Percentiles rank a stretch among this genome's conserved stretches.
Evolutionary conservation across 2,888 invertebrate species (phyloP).

Genomic region (Drosophila nigritarsus): DNA sequence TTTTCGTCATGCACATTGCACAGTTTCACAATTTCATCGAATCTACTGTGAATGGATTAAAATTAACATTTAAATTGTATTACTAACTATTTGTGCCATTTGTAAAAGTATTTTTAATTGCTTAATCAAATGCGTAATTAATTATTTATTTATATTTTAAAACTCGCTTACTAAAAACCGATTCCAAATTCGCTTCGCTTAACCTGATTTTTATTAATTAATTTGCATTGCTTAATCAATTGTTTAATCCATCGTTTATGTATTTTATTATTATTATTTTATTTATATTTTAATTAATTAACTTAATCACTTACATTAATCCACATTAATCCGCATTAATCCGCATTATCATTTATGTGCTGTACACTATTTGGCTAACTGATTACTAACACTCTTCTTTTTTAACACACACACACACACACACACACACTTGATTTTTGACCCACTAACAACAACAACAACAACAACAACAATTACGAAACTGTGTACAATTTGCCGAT

Average conservation of each 20-base stretch:
- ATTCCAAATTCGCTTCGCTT: background rate
- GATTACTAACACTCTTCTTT: slow-evolving; percentile 48
- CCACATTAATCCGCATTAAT: slow-evolving; percentile 4
- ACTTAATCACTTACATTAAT: background rate
- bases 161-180: background rate
- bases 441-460: slow-evolving; percentile 45
- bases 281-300: background rate
- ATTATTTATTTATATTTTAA: background rate
- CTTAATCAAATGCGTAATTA: background rate
- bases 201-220: background rate
- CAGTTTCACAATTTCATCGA: slow-evolving; percentile 42
- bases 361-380: slow-evolving; percentile 52
- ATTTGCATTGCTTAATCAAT: background rate
- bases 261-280: background rate
- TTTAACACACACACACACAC: slow-evolving; percentile 12
- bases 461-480: slow-evolving; percentile 51
- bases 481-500: slow-evolving; percentile 54
- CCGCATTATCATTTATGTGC: slow-evolving; percentile 46
- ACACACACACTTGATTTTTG: slow-evolving; percentile 15
- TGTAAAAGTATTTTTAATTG: no score
- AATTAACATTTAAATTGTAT: background rate
- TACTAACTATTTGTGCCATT: no score
- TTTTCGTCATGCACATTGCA: slow-evolving; percentile 35
- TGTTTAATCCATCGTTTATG: background rate
- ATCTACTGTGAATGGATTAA: background rate